A percentile compares a stretch with the other conserved stretches of the same genome.
Evolutionary conservation across 2,113 vertebrate genomes (phyloP).

Genomic region (Oncorhynchus gorbuscha): DNA sequence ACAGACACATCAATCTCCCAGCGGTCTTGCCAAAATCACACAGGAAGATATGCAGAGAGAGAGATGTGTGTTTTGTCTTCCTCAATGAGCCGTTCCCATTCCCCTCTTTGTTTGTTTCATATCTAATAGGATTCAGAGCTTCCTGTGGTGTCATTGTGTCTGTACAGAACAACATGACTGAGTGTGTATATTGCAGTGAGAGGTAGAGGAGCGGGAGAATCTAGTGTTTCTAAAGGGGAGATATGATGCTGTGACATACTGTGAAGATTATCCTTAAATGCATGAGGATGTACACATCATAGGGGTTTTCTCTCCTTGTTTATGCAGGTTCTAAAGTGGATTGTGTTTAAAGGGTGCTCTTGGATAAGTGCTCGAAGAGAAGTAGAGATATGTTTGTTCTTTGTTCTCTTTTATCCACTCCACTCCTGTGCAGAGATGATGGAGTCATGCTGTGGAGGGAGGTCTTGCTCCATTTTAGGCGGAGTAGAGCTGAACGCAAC

Average conservation of each 20-base stretch:
- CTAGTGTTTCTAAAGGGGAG: background rate
- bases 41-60: constrained; percentile 31
- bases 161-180: constrained; percentile 29
- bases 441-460: constrained; percentile 53
- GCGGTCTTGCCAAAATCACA: constrained; percentile 54
- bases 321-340: constrained; percentile 43
- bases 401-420: constrained; percentile 48
- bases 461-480: constrained; percentile 50
- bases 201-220: background rate
- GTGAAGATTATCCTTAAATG: constrained; percentile 55
- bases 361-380: constrained; percentile 44
- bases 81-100: constrained; percentile 44
- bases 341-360: constrained; percentile 56
- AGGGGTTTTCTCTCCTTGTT: constrained; percentile 34
- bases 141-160: constrained; percentile 45
- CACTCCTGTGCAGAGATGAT: constrained; percentile 33
- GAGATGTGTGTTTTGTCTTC: constrained; percentile 33
- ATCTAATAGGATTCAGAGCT: constrained; percentile 46
- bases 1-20: constrained; percentile 67
- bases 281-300: constrained; percentile 49
- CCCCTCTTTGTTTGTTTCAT: constrained; percentile 54
- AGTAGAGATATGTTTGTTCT: constrained; percentile 6
- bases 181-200: constrained; percentile 9
- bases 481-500: constrained; percentile 44
- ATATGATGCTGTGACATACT: constrained; percentile 3